Base-by-base conservation (phyloP, 92 coral and sea anemone species). In the Palythoa grandis region DNA sequence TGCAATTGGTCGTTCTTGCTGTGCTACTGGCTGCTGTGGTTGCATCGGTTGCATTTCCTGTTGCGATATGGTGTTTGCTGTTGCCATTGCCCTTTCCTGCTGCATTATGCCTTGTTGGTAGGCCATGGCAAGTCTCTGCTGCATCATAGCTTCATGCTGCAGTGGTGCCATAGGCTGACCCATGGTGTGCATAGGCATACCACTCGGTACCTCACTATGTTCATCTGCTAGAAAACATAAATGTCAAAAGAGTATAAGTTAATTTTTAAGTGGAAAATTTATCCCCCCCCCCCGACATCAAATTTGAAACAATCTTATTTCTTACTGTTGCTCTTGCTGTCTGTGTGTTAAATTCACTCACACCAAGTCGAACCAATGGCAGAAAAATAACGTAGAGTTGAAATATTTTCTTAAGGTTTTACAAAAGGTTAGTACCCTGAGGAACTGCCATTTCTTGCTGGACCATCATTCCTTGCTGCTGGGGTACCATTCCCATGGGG, bases 81-180 rank as follows among this genome's bases (percentile, higher is more conserved):
- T 66, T 9, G 82, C 82, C 91, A 94, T 74, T 19, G 92, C 86
- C 25, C 86, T 87, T 17, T 82, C 89, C 70, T 92, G 93, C 74
- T 94, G 98, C 80, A 94, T 60, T 19, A 82, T 83, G 56, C 82
- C 82, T 74, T 92, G 95, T 22, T 92, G 95, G 86, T 90, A 85
- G 10, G 92, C 95, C 16, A 69, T 25, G 11, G 94, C 95, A 40
- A 94, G 88, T 60, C 94, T 91, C 57, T 94, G 98, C 25, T 94
- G 98, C 84, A 94, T 90, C 93, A 94, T 88, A 43, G 83, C 87
- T 84, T 94, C 98, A 50, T 94, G 98, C 91, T 94, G 98, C 10
- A 94, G 90, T 37, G 98, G 91, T 43, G 91, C 93, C 88, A 94
- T 89, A 57, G 98, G 92, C 87, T 94, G 97, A 53, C 88, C 86